phyloP scores from a whole-genome alignment of 2,888 invertebrate genomes.

The Acanthoscelides obtectus region DNA sequence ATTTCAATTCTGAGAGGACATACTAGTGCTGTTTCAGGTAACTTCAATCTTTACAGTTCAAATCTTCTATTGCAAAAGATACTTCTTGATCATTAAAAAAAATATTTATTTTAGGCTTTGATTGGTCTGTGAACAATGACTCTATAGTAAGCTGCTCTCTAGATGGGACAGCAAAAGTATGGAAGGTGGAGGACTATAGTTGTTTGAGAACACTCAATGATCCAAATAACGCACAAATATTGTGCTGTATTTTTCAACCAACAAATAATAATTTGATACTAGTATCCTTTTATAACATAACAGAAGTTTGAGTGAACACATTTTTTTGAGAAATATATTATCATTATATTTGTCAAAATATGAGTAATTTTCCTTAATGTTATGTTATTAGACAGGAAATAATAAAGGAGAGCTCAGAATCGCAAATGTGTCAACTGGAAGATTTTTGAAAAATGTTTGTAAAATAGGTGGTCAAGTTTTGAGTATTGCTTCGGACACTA shows the following conservation, averaged over 20 bases:
- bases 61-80: neutral
- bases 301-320: neutral
- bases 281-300: conserved; percentile 57
- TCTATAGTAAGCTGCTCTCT: conserved; percentile 71
- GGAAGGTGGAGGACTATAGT: conserved; percentile 54
- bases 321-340: neutral
- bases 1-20: conserved; percentile 71
- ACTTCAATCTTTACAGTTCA: conserved; percentile 2
- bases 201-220: conserved; percentile 64
- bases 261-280: conserved; percentile 82
- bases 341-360: conserved; percentile 28
- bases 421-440: conserved; percentile 80
- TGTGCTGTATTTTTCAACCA: conserved; percentile 76
- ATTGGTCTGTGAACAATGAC: conserved; percentile 85
- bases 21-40: conserved; percentile 57
- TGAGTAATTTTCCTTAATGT: conserved; percentile 9
- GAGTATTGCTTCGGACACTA: conserved; percentile 71
- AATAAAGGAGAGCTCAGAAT: conserved; percentile 70
- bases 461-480: conserved; percentile 59
- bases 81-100: neutral
- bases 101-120: conserved; percentile 55
- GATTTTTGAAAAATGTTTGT: conserved; percentile 63
- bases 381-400: conserved; percentile 58
- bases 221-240: conserved; percentile 57
- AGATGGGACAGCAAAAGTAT: conserved; percentile 70